A percentile compares a stretch with the other conserved stretches of the same genome.
These are phyloP conservation scores for Emberiza fucata DNA, from an alignment of 2,113 vertebrate species.

Conservation along the genomic window DNA sequence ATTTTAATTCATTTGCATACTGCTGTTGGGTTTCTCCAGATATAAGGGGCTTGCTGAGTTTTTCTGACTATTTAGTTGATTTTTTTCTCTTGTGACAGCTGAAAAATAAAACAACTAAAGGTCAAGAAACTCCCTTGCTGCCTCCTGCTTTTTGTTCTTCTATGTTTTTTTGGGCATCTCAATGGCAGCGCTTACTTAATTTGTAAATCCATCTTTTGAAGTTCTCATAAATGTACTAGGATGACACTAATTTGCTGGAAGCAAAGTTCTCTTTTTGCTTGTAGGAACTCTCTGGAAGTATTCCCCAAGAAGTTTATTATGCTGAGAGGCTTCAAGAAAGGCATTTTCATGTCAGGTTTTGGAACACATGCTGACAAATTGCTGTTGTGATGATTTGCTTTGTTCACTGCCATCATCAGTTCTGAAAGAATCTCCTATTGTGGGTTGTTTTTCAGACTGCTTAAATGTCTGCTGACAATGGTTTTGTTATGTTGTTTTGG, in stretches of 20 bases:
- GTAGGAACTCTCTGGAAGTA: not conserved
- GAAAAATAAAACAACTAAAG: not conserved
- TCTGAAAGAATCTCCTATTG: constrained; percentile 14
- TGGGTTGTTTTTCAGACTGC: not conserved
- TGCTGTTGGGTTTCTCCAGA: not conserved
- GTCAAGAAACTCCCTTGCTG: not conserved
- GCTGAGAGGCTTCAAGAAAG: constrained; percentile 34
- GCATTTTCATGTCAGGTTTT: constrained; percentile 42
- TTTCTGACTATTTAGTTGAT: not conserved
- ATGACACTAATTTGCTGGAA: not conserved
- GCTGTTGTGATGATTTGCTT: constrained; percentile 15
- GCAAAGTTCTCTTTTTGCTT: not conserved
- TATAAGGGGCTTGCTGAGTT: not conserved
- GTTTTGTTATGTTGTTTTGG: not conserved
- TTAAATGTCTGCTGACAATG: constrained; percentile 31
- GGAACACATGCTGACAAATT: constrained; percentile 3
- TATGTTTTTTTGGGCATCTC: not conserved
- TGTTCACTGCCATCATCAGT: constrained; percentile 5
- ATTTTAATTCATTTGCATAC: not conserved
- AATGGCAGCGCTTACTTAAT: not conserved
- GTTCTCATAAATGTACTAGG: not conserved
- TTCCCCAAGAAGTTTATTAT: constrained; percentile 11
- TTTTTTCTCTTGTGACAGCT: not conserved
- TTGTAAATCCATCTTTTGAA: constrained; percentile 4
- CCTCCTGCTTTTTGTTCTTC: not conserved